Conservation (phyloP, 2,797 vertebrate species). For the Diplodus puntazzo region DNA sequence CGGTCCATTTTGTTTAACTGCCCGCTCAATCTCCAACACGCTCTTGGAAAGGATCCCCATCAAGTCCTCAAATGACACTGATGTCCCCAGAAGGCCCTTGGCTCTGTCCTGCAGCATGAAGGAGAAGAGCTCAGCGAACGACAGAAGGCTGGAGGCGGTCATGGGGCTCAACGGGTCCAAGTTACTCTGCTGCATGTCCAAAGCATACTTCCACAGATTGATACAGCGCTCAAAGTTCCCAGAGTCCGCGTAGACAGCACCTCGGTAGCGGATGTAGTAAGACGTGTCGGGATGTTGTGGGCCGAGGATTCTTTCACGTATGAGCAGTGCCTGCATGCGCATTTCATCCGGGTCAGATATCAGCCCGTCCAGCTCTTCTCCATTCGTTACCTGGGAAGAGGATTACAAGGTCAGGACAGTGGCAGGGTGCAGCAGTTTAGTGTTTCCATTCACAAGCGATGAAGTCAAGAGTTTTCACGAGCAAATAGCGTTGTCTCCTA, state of each 20-base stretch:
- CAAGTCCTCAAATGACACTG: slow-evolving; percentile 96
- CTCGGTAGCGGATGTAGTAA: slow-evolving; percentile 98
- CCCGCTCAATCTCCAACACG: slow-evolving; percentile 96
- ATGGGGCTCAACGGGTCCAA: slow-evolving; percentile 97
- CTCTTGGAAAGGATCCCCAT: slow-evolving; percentile 98
- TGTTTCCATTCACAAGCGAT: not conserved
- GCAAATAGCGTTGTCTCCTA: not conserved
- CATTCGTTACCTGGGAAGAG: slow-evolving; percentile 87
- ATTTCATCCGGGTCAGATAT: slow-evolving; percentile 99
- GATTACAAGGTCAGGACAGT: slow-evolving; percentile 14
- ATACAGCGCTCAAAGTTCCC: slow-evolving; percentile 99
- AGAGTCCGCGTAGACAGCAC: slow-evolving; percentile 98
- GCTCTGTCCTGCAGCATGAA: slow-evolving; percentile 99
- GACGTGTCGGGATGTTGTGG: slow-evolving; percentile 98
- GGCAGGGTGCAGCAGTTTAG: not conserved
- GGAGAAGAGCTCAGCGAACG: slow-evolving; percentile 98
- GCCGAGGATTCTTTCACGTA: slow-evolving; percentile 96
- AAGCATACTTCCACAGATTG: slow-evolving; percentile 97
- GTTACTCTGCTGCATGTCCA: slow-evolving; percentile 99
- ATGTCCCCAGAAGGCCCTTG: slow-evolving; percentile 96
- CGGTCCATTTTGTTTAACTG: slow-evolving; percentile 89
- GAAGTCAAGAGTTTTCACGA: not conserved
- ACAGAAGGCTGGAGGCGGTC: slow-evolving; percentile 97
- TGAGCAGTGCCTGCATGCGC: slow-evolving; percentile 98
- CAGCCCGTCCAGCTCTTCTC: slow-evolving; percentile 94